A percentile compares a stretch with the other conserved stretches of the same genome.
Conservation (phyloP, 1,140 invertebrate genomes). For the Watersipora subatra region DNA sequence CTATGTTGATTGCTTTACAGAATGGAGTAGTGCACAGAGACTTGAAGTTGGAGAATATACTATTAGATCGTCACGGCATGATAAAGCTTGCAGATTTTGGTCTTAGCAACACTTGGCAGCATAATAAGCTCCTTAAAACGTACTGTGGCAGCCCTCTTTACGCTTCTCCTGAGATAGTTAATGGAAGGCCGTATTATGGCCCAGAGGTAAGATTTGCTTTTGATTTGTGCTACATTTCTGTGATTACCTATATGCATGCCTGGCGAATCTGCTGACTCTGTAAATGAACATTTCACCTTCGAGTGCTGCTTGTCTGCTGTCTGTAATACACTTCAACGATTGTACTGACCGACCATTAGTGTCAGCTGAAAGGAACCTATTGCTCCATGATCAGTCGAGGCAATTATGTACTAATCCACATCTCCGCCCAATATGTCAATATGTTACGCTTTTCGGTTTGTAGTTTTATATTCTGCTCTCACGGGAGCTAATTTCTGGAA, state of each 20-base stretch:
- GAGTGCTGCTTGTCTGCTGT: neutral
- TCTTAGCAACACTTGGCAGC: slow-evolving; percentile 89
- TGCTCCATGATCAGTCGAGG: too few species aligned
- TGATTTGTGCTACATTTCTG: neutral
- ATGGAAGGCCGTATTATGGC: slow-evolving; percentile 91
- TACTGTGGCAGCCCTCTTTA: slow-evolving; percentile 97
- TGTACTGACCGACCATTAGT: too few species aligned
- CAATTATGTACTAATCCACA: too few species aligned
- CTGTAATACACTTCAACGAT: too few species aligned
- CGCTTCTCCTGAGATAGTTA: slow-evolving; percentile 96
- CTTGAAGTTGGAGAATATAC: slow-evolving; percentile 95
- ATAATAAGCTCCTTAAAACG: slow-evolving; percentile 59
- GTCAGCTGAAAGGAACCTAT: too few species aligned
- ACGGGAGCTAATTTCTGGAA: too few species aligned
- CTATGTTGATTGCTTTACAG: slow-evolving; percentile 36
- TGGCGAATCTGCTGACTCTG: too few species aligned
- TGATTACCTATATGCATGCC: neutral
- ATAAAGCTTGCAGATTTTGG: slow-evolving; percentile 99
- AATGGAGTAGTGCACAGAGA: slow-evolving; percentile 73
- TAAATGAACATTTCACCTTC: neutral
- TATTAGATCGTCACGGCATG: slow-evolving; percentile 85
- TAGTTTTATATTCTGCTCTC: too few species aligned
- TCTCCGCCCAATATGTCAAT: too few species aligned
- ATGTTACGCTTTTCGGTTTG: too few species aligned
- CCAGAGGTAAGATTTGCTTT: slow-evolving; percentile 56